Percentiles rank a stretch among this genome's conserved stretches.
Conservation (phyloP, 2,797 vertebrate genomes). For the Rhabdophis nuchalis region DNA sequence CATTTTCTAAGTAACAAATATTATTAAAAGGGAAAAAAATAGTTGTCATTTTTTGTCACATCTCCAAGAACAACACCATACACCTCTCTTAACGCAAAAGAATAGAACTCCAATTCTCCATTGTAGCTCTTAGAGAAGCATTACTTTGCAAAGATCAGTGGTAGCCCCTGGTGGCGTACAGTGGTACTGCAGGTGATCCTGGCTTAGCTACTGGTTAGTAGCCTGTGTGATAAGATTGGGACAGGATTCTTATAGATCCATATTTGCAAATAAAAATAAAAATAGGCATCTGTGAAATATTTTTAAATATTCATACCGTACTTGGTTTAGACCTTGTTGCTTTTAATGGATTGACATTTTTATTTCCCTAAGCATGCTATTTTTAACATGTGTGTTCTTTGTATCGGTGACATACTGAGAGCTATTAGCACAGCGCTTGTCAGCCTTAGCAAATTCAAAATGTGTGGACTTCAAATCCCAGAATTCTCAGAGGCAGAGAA, state of each 20-base stretch:
- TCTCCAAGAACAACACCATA: not conserved
- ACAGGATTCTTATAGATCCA: not conserved
- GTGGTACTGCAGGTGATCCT: not conserved
- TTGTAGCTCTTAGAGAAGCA: not conserved
- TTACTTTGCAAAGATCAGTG: not conserved
- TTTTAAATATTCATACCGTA: not conserved
- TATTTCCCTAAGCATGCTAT: not conserved
- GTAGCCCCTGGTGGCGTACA: not conserved
- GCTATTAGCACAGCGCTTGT: not conserved
- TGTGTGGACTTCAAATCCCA: not conserved
- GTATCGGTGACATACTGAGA: not conserved
- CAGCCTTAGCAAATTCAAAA: not conserved
- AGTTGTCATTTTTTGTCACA: not conserved
- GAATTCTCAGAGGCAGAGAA: not conserved
- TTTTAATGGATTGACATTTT: not conserved
- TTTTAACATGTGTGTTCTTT: not conserved
- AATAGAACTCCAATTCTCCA: not conserved
- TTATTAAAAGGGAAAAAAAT: not conserved
- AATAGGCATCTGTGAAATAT: not conserved
- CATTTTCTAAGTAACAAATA: not conserved
- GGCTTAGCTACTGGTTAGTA: not conserved
- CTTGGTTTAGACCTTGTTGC: not conserved
- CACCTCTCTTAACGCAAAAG: not conserved
- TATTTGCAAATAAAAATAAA: not conserved
- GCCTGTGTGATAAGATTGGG: not conserved